Base-by-base conservation (phyloP, 1,140 invertebrate genomes). In the Halyomorpha halys region DNA sequence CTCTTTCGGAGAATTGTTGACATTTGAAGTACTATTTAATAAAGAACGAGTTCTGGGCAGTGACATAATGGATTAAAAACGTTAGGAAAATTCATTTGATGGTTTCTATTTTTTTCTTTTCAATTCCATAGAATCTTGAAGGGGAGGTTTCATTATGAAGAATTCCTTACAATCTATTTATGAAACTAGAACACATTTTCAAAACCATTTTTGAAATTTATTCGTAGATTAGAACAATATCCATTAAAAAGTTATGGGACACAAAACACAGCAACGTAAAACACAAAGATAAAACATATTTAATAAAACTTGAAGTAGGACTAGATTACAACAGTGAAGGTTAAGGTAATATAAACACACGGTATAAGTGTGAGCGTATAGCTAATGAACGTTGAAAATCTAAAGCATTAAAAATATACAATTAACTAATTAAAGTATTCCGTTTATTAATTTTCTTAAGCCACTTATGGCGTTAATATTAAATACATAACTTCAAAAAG, bases 31-130 rank as follows among this genome's bases (percentile, higher is more conserved):
- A 44, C 59, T 65, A 62, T 62, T 65, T 45, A 65, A 34, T 44
- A 65, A 54, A 18, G 64, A 65, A 39, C 64, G 27, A 15, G 64
- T 65, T 51, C 64, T 61, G 18, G 64, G 64, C 34, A 65, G 59
- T 61, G 64, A 65, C 64, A 65, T 65, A 60, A 25, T 56, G 53
- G 4, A 16, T 56, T 56, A 56, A 25, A 27, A 27, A 11, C 15
- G 27, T 23, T 23, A 5, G 15, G 23, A 56, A 25, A 56, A 56
- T 56, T 56, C 53, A 56, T 56, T 56, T 56, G 53, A 49, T n/a
- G n/a, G 23, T 25, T 11, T 56, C 23, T 23, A 16, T 56, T 56
- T 56, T 23, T 25, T 21, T 56, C 19, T 56, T 56, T 56, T 25
- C 4, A 56, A 19, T 56, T 56, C 15, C 3, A 56, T 19, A 49